Evolutionary conservation across 2,797 vertebrate genomes (phyloP).

Genomic region (Neosalanx taihuensis): DNA sequence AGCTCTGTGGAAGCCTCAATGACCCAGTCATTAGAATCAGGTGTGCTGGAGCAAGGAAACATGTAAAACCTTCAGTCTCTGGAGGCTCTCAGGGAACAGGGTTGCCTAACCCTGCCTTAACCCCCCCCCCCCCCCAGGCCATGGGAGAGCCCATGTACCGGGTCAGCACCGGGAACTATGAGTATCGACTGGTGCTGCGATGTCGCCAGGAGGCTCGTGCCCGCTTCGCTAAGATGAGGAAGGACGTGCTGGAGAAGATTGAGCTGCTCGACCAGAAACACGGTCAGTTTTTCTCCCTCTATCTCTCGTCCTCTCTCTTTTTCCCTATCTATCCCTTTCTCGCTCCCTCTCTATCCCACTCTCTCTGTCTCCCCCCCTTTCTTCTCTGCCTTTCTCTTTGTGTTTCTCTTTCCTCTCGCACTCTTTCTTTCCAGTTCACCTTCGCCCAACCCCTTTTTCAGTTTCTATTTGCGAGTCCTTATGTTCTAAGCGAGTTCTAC

Average conservation of each 20-base stretch:
- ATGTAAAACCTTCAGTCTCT: too few species aligned
- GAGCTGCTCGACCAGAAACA: conserved; percentile 98
- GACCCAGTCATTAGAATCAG: too few species aligned
- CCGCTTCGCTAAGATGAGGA: conserved; percentile 97
- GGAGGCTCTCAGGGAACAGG: too few species aligned
- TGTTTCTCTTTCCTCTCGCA: too few species aligned
- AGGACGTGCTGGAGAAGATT: conserved; percentile 97
- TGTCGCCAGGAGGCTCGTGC: conserved; percentile 95
- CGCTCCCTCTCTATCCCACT: background rate
- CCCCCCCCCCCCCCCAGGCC: conserved; percentile 68
- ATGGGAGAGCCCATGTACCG: conserved; percentile 94
- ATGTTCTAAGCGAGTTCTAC: background rate
- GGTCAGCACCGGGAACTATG: conserved; percentile 95
- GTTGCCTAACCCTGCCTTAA: too few species aligned
- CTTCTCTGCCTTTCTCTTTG: too few species aligned
- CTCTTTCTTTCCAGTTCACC: too few species aligned
- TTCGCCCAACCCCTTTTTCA: too few species aligned
- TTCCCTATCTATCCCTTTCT: background rate
- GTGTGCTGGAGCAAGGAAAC: too few species aligned
- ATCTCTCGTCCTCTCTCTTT: background rate
- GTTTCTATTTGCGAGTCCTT: background rate
- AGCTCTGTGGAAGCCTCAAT: too few species aligned
- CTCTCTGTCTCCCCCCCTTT: too few species aligned
- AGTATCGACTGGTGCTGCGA: conserved; percentile 92
- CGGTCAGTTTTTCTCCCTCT: conserved; percentile 66